phyloP scores from a whole-genome alignment of 2,113 vertebrate species.

The Australoheros scitulus region DNA sequence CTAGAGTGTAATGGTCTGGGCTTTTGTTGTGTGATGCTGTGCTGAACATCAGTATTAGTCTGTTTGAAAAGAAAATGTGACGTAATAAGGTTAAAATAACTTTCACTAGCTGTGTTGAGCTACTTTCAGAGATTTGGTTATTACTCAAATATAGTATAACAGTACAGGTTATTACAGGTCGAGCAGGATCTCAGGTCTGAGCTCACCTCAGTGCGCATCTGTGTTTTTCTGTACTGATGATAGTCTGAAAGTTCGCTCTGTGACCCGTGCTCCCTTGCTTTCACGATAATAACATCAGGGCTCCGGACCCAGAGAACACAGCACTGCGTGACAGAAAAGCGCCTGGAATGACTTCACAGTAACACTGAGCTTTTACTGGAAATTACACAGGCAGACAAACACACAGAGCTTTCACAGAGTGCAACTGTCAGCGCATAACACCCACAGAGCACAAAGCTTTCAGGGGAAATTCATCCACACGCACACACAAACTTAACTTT shows the following conservation, averaged over 20 bases:
- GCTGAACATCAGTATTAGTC: neutral
- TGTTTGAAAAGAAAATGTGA: neutral
- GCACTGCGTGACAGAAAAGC: neutral
- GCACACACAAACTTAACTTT: slow-evolving; percentile 5
- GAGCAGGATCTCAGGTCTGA: neutral
- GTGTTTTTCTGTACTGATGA: neutral
- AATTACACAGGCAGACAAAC: slow-evolving; percentile 15
- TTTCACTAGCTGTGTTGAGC: neutral
- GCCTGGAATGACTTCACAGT: slow-evolving; percentile 43
- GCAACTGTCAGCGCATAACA: neutral
- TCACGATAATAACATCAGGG: slow-evolving; percentile 20
- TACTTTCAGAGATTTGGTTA: neutral
- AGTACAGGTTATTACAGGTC: neutral
- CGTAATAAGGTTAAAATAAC: neutral
- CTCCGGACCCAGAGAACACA: neutral
- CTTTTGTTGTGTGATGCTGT: neutral
- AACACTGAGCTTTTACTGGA: slow-evolving; percentile 47
- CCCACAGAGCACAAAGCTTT: slow-evolving; percentile 7
- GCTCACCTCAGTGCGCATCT: neutral
- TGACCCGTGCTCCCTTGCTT: slow-evolving; percentile 26
- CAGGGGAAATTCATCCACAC: slow-evolving; percentile 4
- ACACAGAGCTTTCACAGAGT: slow-evolving; percentile 3
- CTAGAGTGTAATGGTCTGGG: neutral
- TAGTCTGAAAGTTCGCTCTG: neutral
- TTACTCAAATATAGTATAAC: neutral